phyloP scores from a whole-genome alignment of 1,140 invertebrate genomes.

The Ganaspis sp. region DNA sequence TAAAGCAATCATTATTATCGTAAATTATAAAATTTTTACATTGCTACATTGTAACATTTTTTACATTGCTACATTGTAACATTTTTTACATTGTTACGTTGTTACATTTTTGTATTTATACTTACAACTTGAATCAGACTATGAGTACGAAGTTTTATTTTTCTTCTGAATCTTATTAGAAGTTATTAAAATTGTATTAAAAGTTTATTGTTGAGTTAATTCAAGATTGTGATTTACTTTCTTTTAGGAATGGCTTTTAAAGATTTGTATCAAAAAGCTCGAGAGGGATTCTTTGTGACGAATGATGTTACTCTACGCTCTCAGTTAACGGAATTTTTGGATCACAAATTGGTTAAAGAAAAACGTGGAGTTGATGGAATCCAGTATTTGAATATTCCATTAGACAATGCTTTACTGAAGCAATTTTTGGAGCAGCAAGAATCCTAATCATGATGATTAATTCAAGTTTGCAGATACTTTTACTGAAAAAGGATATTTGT shows the following conservation, averaged over 20 bases:
- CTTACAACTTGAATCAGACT: background rate
- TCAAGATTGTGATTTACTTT: no score
- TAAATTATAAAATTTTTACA: no score
- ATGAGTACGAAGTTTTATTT: no score
- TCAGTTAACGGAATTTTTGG: constrained; percentile 94
- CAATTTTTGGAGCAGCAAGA: constrained; percentile 84
- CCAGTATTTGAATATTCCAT: constrained; percentile 88
- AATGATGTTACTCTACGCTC: constrained; percentile 91
- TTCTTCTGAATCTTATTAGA: no score
- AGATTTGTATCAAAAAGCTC: constrained; percentile 88
- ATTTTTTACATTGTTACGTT: constrained; percentile 17
- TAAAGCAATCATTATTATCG: no score
- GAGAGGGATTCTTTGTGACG: constrained; percentile 92
- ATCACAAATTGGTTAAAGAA: constrained; percentile 92
- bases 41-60: background rate
- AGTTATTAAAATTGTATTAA: no score
- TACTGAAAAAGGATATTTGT: no score
- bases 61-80: constrained; percentile 1
- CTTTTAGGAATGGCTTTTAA: constrained; percentile 89
- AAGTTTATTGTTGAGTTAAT: no score
- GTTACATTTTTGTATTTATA: background rate
- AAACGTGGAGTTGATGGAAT: constrained; percentile 87
- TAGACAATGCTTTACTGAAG: constrained; percentile 84
- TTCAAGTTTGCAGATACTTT: constrained; percentile 21
- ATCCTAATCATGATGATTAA: constrained; percentile 18